Evolutionary conservation across 2,888 invertebrate species (phyloP).

Genomic region (Tenthredo livida): DNA sequence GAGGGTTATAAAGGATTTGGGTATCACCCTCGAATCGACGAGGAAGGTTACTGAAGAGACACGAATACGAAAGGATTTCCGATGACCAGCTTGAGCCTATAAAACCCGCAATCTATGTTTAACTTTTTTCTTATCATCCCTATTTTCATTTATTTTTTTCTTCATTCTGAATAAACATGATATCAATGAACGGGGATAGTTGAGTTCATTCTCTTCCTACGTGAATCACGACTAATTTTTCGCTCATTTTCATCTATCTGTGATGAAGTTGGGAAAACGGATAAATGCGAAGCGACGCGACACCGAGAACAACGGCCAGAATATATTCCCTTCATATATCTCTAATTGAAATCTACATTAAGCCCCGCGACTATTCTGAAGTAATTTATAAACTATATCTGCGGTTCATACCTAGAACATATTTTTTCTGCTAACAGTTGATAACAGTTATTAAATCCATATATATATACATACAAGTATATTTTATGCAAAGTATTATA

Average conservation of each 20-base stretch:
- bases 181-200: not conserved
- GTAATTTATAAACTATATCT: not conserved
- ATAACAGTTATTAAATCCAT: not conserved
- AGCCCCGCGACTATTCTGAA: not conserved
- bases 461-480: not conserved
- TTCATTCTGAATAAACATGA: not conserved
- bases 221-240: not conserved
- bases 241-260: not conserved
- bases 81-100: constrained; percentile 11
- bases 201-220: not conserved
- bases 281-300: not conserved
- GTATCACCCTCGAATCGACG: constrained; percentile 39
- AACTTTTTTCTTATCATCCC: not conserved
- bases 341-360: constrained; percentile 30
- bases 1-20: constrained; percentile 46
- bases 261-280: not conserved
- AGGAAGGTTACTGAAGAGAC: constrained; percentile 1
- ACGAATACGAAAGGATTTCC: not conserved
- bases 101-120: constrained; percentile 9
- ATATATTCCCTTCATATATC: not conserved
- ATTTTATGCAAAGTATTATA: not conserved
- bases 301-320: constrained; percentile 14
- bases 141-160: not conserved
- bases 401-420: not conserved
- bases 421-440: not conserved